phyloP scores from a whole-genome alignment of 1,140 invertebrate genomes.

The Plectrocnemia conspersa region DNA sequence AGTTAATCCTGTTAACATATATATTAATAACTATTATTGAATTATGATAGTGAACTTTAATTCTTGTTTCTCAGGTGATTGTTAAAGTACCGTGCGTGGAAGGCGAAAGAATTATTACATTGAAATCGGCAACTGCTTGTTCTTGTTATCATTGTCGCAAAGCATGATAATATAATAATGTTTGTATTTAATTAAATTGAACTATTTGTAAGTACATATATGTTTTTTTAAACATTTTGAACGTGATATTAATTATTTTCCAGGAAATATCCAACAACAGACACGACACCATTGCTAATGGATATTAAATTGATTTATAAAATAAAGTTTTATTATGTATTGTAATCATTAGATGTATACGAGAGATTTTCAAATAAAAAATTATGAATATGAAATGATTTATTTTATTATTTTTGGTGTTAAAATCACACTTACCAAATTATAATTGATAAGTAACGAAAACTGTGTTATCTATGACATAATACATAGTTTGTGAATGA shows the following conservation, averaged over 20 bases:
- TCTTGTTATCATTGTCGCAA: constrained; percentile 32
- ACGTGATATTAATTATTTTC: too few species aligned
- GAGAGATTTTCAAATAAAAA: constrained; percentile 19
- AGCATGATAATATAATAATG: constrained; percentile 19
- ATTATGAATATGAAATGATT: too few species aligned
- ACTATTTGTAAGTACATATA: not conserved
- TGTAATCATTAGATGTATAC: constrained; percentile 14
- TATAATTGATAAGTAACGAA: too few species aligned
- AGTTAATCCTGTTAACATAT: too few species aligned
- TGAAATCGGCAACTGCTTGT: constrained; percentile 31
- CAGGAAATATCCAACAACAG: too few species aligned
- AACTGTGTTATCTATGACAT: too few species aligned
- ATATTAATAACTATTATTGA: not conserved
- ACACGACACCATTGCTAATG: too few species aligned
- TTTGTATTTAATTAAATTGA: not conserved
- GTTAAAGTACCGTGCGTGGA: constrained; percentile 26
- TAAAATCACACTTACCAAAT: too few species aligned
- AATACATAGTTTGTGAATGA: too few species aligned
- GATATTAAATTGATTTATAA: not conserved
- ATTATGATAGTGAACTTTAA: not conserved
- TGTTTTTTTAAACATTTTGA: too few species aligned
- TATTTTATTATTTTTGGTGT: too few species aligned
- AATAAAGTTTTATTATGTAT: too few species aligned
- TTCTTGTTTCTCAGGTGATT: constrained; percentile 19
- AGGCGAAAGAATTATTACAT: constrained; percentile 27